Evolutionary conservation across 2,113 vertebrate genomes (phyloP).

Genomic region (Amphilophus citrinellus): DNA sequence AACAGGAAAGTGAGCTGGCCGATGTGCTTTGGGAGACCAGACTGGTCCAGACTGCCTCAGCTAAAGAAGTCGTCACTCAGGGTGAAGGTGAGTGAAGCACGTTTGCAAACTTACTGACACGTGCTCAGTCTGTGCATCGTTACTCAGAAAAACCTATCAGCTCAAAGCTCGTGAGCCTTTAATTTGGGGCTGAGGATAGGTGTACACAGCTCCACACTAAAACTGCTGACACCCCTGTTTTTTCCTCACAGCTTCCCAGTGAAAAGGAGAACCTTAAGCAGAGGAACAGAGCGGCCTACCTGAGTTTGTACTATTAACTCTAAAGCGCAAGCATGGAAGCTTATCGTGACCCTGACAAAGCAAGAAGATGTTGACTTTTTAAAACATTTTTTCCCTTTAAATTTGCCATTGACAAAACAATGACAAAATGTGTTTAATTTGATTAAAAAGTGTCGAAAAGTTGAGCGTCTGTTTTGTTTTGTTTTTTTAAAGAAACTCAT

Average conservation of each 20-base stretch:
- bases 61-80: slow-evolving; percentile 79
- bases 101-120: background rate
- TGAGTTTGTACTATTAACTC: slow-evolving; percentile 73
- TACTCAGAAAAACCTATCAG: background rate
- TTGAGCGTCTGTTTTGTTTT: background rate
- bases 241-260: slow-evolving; percentile 77
- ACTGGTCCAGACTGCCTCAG: slow-evolving; percentile 83
- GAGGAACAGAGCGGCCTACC: slow-evolving; percentile 81
- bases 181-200: background rate
- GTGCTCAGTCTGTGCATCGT: background rate
- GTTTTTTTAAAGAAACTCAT: background rate
- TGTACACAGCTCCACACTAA: background rate
- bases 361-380: background rate
- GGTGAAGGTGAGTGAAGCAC: slow-evolving; percentile 75
- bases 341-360: background rate
- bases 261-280: slow-evolving; percentile 83
- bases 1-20: slow-evolving; percentile 86
- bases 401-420: background rate
- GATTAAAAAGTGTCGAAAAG: background rate
- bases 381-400: background rate
- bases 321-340: background rate
- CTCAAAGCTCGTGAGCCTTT: background rate
- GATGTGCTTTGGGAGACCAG: slow-evolving; percentile 88
- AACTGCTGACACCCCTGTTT: background rate
- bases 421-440: background rate